Evolutionary conservation across 64 coral and sea anemone species (phyloP).

Genomic region (Montipora efflorescens): DNA sequence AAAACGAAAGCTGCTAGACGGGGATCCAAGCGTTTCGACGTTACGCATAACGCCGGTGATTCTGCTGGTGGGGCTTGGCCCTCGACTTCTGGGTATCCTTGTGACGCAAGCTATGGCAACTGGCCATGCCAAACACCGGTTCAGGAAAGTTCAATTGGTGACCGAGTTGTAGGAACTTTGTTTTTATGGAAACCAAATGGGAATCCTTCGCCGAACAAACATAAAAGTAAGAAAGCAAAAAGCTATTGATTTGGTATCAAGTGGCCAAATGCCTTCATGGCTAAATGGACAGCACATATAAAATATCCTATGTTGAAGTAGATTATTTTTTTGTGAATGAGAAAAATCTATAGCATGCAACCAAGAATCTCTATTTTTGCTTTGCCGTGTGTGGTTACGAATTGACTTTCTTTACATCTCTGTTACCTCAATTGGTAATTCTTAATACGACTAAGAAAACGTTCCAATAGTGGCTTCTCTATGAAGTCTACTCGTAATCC

Average conservation of each 20-base stretch:
- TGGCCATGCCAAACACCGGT: not conserved
- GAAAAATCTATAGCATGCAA: no score
- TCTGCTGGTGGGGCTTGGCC: not conserved
- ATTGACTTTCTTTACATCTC: no score
- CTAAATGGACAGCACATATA: no score
- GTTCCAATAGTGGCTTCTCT: no score
- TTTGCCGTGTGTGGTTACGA: no score
- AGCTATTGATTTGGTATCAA: not conserved
- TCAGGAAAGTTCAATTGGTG: not conserved
- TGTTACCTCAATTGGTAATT: no score
- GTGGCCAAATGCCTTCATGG: no score
- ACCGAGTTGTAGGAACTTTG: constrained; percentile 17
- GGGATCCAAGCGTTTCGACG: not conserved
- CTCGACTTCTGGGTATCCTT: not conserved
- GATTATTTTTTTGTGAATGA: no score
- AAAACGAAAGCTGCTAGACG: not conserved
- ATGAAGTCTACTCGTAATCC: no score
- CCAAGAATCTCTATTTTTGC: no score
- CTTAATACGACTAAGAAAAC: no score
- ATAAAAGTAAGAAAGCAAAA: not conserved
- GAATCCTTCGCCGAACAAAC: not conserved
- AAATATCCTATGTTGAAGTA: no score
- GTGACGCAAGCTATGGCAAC: constrained; percentile 19
- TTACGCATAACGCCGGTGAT: not conserved
- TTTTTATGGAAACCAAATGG: constrained; percentile 16